Conservation (phyloP, 1,140 invertebrate genomes). For the Trachelipus rathkii region DNA sequence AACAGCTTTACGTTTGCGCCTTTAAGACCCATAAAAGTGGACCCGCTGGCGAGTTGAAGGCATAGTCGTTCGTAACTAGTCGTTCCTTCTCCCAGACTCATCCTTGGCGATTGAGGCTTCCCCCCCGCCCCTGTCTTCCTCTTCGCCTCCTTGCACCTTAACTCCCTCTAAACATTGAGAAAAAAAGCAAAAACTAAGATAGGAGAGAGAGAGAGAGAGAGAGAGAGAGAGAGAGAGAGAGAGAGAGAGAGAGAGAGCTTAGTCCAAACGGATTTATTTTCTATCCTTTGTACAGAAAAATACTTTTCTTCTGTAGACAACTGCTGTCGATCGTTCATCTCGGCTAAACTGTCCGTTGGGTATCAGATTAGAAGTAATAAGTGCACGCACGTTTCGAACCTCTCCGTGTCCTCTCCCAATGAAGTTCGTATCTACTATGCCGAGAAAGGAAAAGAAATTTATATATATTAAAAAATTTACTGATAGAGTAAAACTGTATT, state of each 20-base stretch:
- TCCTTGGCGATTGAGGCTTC: not conserved
- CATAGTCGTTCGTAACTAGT: not conserved
- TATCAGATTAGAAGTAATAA: constrained; percentile 7
- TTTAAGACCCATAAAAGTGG: not conserved
- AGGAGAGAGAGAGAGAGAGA: not conserved
- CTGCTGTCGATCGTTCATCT: constrained; percentile 5
- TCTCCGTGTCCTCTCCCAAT: too few relatives aligned
- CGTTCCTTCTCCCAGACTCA: not conserved
- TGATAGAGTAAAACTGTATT: too few relatives aligned
- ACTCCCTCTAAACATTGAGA: too few relatives aligned
- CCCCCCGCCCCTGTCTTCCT: too few relatives aligned
- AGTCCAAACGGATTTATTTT: not conserved
- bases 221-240: not conserved
- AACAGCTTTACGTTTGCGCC: not conserved
- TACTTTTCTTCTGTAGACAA: not conserved
- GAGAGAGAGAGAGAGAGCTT: not conserved
- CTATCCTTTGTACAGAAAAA: not conserved
- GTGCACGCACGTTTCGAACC: not conserved
- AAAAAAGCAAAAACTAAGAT: too few relatives aligned
- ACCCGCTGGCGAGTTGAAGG: not conserved
- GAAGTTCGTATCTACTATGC: too few relatives aligned
- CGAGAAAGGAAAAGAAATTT: too few relatives aligned
- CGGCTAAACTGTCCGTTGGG: not conserved
- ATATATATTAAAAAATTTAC: too few relatives aligned
- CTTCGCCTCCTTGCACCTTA: too few relatives aligned